Conservation (phyloP, 2,113 vertebrate genomes). For the Microcebus murinus region DNA sequence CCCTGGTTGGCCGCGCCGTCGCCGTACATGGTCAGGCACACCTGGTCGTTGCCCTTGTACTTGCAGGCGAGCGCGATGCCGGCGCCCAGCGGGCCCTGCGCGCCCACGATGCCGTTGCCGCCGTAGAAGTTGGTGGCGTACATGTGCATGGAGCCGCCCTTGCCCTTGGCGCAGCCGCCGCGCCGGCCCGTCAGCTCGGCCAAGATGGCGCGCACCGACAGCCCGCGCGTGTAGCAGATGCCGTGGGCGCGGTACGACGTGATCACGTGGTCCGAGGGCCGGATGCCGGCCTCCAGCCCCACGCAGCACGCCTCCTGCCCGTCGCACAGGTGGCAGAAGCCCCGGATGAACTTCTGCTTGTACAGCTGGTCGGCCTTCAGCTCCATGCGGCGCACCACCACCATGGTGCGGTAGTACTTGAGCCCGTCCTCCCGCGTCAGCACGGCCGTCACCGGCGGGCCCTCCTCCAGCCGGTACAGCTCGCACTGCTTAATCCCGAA, state of each 20-base stretch:
- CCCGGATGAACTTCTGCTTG: conserved; percentile 97
- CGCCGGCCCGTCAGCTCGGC: conserved; percentile 94
- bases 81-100: conserved; percentile 95
- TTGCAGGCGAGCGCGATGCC: conserved; percentile 94
- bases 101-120: conserved; percentile 97
- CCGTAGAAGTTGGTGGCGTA: conserved; percentile 95
- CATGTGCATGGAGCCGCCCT: conserved; percentile 99
- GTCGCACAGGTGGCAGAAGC: conserved; percentile 97
- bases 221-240: conserved; percentile 90
- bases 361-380: conserved; percentile 96
- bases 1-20: conserved; percentile 98
- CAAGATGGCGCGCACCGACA: conserved; percentile 90
- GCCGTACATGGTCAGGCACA: conserved; percentile 92
- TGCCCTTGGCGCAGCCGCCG: conserved; percentile 94
- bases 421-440: conserved; percentile 94
- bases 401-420: conserved; percentile 94
- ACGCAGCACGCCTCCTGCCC: conserved; percentile 98
- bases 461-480: conserved; percentile 89
- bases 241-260: conserved; percentile 95
- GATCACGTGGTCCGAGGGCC: conserved; percentile 92
- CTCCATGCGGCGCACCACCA: conserved; percentile 94
- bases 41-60: conserved; percentile 85
- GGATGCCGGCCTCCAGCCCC: conserved; percentile 92
- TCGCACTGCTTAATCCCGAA: conserved; percentile 95
- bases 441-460: conserved; percentile 85